Base-by-base conservation (phyloP, 1,140 invertebrate genomes). In the Drosophila nikananu region DNA sequence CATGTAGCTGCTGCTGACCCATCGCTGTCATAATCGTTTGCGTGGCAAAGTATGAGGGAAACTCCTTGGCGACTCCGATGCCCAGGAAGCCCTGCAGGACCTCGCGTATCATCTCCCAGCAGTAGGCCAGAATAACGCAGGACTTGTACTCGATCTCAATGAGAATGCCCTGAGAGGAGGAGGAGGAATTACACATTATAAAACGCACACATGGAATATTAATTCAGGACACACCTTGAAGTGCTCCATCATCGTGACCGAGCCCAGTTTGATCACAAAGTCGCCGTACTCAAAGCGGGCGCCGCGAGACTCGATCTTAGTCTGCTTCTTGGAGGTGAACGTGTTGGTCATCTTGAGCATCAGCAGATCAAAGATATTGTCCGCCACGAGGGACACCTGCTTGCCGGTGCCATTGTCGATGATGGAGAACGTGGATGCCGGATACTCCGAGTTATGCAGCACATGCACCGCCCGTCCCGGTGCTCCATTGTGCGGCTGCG, bases 71-170 rank as follows among this genome's bases (percentile, higher is more conserved):
- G 2, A 97, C 95, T 25, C 95, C 94, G 17, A 96, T 96, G 2
- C 98, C 98, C 5, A 99, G 94, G 84, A 99, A 97, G 41, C 97
- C 97, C 94, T 98, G 97, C 49, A 98, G 94, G 93, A 99, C 97
- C 94, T 99, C 98, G 55, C 97, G 95, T 82, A 99, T 95, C 51
- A 99, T 94, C 84, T 97, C 97, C 97, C 97, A 99, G 80, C 98
- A 98, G 71, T 96, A 96, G 46, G 95, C 95, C 0, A 98, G 96
- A 46, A 98, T 95, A 3, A 97, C 95, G 93, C 97, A 99, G 0
- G 98, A 97, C 61, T 96, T 95, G 93, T 99, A 99, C 94, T 99
- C 98, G 15, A 98, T 98, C 95, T 99, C 98, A 52, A 99, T 96
- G 1, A 99, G 94, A 63, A 99, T 96, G 15, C 98, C 98, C 94